Evolutionary conservation across 2,888 invertebrate species (phyloP), one percentile per base, ranked within the genome.

Genomic region (Drosophila pullipes): DNA sequence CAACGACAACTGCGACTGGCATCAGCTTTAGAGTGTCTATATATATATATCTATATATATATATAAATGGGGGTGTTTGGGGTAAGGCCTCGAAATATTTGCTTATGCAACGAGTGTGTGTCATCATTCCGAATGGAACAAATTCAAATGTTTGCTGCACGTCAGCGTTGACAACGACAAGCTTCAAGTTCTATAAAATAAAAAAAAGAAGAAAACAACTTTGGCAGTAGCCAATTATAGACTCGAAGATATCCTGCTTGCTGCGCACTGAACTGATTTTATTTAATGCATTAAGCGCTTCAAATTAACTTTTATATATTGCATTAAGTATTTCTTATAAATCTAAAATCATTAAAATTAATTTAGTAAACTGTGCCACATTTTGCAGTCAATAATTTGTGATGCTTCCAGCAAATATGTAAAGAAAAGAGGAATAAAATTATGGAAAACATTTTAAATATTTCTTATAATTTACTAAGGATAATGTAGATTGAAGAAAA

Each of bases 81-180:
- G 31, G 66, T 58, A 70, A 55, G 67, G 68, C 68, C 66, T 88
- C 74, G 73, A 83, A 83, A 78, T 87, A 90, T 90, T 87, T 87
- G 87, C 91, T 90, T 87, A 87, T 87, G 91, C 87, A 87, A 90
- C 89, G 86, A 89, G 84, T 84, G 74, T 70, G 60, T 85, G 90
- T 85, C 87, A 89, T 90, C 86, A 82, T 79, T 85, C 60, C 70
- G 76, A 89, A 85, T 81, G 81, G 77, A 76, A 83, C 74, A 74
- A 88, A 83, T 81, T 85, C 88, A 87, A 82, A 84, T 86, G 84
- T 82, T 81, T 77, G 77, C 74, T 52, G 80, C 76, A 72, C 74
- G 81, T 64, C 81, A 71, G 66, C 71, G 70, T 49, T 67, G 70
- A 68, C 74, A 74, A 67, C 60, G 22, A 41, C 49, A 28, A 41